Base-by-base conservation (phyloP, 2,113 vertebrate genomes). In the Scortum barcoo region DNA sequence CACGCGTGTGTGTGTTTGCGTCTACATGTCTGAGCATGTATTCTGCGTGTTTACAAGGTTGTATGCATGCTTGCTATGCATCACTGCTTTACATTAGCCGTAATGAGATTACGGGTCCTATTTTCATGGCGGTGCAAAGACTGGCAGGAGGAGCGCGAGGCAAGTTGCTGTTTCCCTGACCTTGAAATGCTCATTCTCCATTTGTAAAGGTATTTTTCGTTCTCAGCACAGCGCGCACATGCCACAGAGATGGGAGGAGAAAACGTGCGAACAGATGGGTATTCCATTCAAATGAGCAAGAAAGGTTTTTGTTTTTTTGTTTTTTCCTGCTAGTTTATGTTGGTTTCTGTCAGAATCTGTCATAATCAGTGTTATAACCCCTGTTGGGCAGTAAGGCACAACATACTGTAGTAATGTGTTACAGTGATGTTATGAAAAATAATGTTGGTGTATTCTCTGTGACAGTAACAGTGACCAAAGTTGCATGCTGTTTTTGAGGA, bases 31-130 rank as follows among this genome's bases (percentile, higher is more conserved):
- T 58, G 28, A 69, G 61, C 56, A 53, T 58, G 57, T 67, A 36
- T 48, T 44, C 14, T n/a, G 60, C 19, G 67, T 81, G 71, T 87
- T 88, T 79, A 89, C 69, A 76, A 80, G 80, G 58, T 67, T 68
- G 33, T 42, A 44, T 54, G 54, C 67, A 28, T 71, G 44, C 53
- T 81, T 61, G 62, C 61, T 76, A 68, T 76, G 83, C 75, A 75
- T 89, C 61, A 20, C 40, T 78, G 81, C 51, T 78, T 83, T 81
- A 56, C 42, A 72, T 83, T 68, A 71, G 73, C 71, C 68, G 53
- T 86, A 87, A 87, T 80, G 65, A 84, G 71, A 87, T 90, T 80
- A 84, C 22, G 14, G 44, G 7, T 70, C 65, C 22, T 63, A 53
- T 73, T 67, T 76, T 65, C 68, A 71, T 78, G 51, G 38, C 70